Base-by-base conservation (phyloP, 23 tunicate species). In the Styela plicata region DNA sequence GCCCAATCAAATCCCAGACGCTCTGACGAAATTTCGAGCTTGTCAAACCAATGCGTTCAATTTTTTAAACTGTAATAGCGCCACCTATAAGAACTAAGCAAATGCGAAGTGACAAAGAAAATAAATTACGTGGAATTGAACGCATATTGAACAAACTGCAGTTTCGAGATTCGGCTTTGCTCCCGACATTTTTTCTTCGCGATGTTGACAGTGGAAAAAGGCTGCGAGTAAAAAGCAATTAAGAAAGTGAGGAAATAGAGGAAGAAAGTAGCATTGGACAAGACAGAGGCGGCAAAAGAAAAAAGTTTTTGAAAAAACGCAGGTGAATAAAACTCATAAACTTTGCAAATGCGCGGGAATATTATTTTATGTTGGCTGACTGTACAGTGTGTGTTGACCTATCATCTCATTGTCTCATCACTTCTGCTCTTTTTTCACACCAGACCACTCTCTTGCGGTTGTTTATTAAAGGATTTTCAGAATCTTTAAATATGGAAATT, bases 1-100 rank as follows among this genome's bases (percentile, higher is more conserved):
- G 81, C 81, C 81, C 81, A 76, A 76, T 76, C 81, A 76, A 76
- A 76, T 76, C 81, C 81, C 81, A 76, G 81, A 76, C 81, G 65
- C 1, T 24, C 21, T 36, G 52, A 76, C 81, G 81, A 36, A 73
- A 76, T 27, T 36, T 1, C 21, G 44, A 13, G 67, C 65, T 5
- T 26, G 21, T 37, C 21, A 22, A 27, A 65, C 21, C 36, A 44
- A 57, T 19, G 81, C 78, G 36, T 33, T 73, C 78, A 44, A 44
- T 44, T 44, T 44, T 5, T 44, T 5, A 44, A 44, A 44, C 13
- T 44, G 13, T 5, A 44, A 44, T 73, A 73, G 78, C 81, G 81
- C 1, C 81, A 18, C 24, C 81, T 2, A 44, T 36, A 7, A 22
- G 64, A 53, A 44, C 1, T 1, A 5, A 44, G 0, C 0, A 26